Base-by-base conservation (phyloP, 92 coral and sea anemone species). In the Blastomussa wellsi region DNA sequence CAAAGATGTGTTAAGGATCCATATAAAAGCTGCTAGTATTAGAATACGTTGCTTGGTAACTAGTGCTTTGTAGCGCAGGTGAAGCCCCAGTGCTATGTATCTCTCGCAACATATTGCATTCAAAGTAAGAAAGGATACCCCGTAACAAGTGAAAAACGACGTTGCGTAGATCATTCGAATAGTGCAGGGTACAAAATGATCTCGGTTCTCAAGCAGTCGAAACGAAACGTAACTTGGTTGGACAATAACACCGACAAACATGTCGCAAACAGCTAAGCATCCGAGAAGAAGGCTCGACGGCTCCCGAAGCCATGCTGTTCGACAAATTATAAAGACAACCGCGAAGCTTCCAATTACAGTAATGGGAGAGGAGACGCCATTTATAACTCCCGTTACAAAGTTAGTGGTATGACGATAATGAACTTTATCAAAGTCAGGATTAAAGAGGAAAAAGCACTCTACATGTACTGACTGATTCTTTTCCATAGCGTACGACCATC, bases 51-150 rank as follows among this genome's bases (percentile, higher is more conserved):
- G 82, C 2, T 86, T 69, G n/a, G 94, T 91, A 4, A 93, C 89
- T 14, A 91, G 26, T 20, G 84, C 94, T 53, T 88, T 84, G 84
- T 93, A 93, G 1, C 96, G 86, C 5, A 93, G 89, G 62, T 88
- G 96, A 14, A 93, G 48, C 39, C 80, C 68, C 62, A 93, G 19
- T 24, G 98, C 96, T 22, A 93, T 73, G 80, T 78, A 91, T 42
- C 98, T 81, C 69, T 95, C 98, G 60, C 82, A 86, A 55, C 98
- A 89, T 29, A 95, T 95, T 22, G 93, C 90, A 48, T 90, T 91
- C 10, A 95, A 67, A 39, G 94, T 89, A 87, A 89, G 85, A 74
- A 90, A 95, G 29, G 98, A 95, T 15, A 95, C 90, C 24, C 94
- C 96, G 29, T 93, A 93, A 28, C 96, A 93, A 17, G 91, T 74